Base-by-base conservation (phyloP, 2,888 invertebrate genomes). In the Cephus spinipes region DNA sequence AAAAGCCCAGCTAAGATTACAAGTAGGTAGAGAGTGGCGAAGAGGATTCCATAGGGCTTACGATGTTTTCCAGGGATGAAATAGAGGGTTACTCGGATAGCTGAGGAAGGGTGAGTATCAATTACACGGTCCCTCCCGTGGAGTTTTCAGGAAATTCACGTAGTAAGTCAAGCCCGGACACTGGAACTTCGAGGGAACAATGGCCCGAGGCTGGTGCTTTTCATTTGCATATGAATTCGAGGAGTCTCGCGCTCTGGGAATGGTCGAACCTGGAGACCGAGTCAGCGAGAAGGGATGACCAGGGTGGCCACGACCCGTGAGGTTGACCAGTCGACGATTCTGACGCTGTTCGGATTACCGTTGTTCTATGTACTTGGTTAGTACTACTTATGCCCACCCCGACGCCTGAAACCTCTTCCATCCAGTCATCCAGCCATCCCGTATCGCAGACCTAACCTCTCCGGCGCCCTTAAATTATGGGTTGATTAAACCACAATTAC, bases 211-310 rank as follows among this genome's bases (percentile, higher is more conserved):
- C 85, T 85, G 87, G 83, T 83, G 87, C 89, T 89, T 89, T 89
- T 84, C 88, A 91, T 91, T 91, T 91, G 90, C 91, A 91, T 91
- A 90, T 90, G 91, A 91, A 91, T 91, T 88, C 90, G 83, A 81
- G 86, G 81, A 85, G 82, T 82, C 80, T 73, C 79, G 76, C 68
- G 73, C 68, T 76, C 76, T 34, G 75, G 73, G 40, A 69, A 75
- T 73, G 77, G 78, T 75, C 79, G 77, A 79, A 68, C 32, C 30
- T 9, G 40, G 76, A 40, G 35, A 74, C 74, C 69, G 71, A 71
- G 73, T 75, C 40, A 68, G 55, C 73, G 33, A 73, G 71, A 71
- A 31, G 32, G 71, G 71, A 30, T 71, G 74, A 73, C 75, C 75
- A 73, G 73, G 73, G 74, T 75, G 30, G 31, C 34, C 40, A 15